These are phyloP conservation scores for Lepus europaeus DNA, from an alignment of 2,113 vertebrate species.

Conservation along the genomic window DNA sequence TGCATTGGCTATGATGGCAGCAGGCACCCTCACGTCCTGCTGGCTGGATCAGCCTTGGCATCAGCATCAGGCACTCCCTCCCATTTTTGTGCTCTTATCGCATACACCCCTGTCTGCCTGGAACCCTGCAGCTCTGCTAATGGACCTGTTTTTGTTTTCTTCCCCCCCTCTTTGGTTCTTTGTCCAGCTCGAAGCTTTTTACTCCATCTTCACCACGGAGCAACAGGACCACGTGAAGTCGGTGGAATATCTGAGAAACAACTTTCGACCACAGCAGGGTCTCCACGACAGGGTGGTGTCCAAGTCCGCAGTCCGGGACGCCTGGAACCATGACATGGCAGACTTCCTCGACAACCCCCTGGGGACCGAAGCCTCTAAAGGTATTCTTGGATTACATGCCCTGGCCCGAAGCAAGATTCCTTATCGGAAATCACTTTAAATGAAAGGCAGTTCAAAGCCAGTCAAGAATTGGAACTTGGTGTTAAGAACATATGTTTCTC, in stretches of 20 bases:
- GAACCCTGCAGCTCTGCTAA: slow-evolving; percentile 82
- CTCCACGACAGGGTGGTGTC: slow-evolving; percentile 93
- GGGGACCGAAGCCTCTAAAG: slow-evolving; percentile 96
- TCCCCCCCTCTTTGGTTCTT: slow-evolving; percentile 52
- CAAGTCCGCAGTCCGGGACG: slow-evolving; percentile 96
- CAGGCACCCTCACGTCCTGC: slow-evolving; percentile 75
- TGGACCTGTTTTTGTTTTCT: neutral
- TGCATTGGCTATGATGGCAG: slow-evolving; percentile 72
- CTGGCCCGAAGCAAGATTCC: neutral
- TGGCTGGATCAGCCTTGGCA: slow-evolving; percentile 75
- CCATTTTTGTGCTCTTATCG: slow-evolving; percentile 76
- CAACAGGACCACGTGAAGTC: slow-evolving; percentile 99
- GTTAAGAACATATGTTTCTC: slow-evolving; percentile 28
- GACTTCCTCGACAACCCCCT: slow-evolving; percentile 92
- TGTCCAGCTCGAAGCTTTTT: slow-evolving; percentile 96
- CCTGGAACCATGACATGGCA: slow-evolving; percentile 93
- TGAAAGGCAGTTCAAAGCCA: slow-evolving; percentile 32
- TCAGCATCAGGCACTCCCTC: slow-evolving; percentile 73
- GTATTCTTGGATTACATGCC: slow-evolving; percentile 84
- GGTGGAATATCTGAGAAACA: slow-evolving; percentile 97
- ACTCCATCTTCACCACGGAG: slow-evolving; percentile 99
- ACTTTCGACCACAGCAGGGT: slow-evolving; percentile 95
- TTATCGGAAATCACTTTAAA: slow-evolving; percentile 39
- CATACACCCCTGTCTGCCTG: slow-evolving; percentile 49
- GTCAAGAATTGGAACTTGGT: neutral